Base-by-base conservation (phyloP, 2,888 invertebrate species). In the Teinopalpus imperialis region DNA sequence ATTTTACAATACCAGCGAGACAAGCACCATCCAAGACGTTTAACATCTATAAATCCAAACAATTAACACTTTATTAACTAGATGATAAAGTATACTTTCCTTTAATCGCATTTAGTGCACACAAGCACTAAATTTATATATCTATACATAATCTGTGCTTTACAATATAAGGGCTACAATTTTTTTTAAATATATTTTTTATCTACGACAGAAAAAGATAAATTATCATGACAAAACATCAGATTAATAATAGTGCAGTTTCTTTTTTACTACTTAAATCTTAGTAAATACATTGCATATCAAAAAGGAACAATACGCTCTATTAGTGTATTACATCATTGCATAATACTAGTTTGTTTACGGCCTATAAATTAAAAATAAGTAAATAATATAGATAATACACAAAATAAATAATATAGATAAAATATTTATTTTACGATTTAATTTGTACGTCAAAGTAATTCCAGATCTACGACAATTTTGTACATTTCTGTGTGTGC, bases 391-490 rank as follows among this genome's bases (percentile, higher is more conserved):
- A 24, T 8, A 24, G n/a, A 27, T 27, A 27, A 24, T 8, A n/a
- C 27, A 27, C 6, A 27, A 2, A 12, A 27, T n/a, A n/a, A n/a
- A n/a, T n/a, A n/a, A n/a, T n/a, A 32, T 16, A 18, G 20, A 32
- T 16, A 31, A 31, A 9, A 12, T 32, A 7, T 32, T 6, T 32
- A 32, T 32, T 16, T 10, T 20, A 74, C 74, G 70, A 68, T 54
- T 29, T 26, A 18, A 36, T 41, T 43, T 43, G 43, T 43, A 43
- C 35, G 14, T 20, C 5, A 16, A 26, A 26, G 10, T 14, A 37
- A 35, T 34, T 21, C 8, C 18, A 34, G 24, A 41, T 24, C 30
- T 16, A 30, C 1, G 1, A 8, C 12, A 30, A 20, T 8, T 24
- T 23, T 40, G 16, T 32, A 34, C 34, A 42, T 26, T 24, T 24